Evolutionary conservation across 2,113 vertebrate genomes (phyloP).

Genomic region (Lepidothrix coronata): DNA sequence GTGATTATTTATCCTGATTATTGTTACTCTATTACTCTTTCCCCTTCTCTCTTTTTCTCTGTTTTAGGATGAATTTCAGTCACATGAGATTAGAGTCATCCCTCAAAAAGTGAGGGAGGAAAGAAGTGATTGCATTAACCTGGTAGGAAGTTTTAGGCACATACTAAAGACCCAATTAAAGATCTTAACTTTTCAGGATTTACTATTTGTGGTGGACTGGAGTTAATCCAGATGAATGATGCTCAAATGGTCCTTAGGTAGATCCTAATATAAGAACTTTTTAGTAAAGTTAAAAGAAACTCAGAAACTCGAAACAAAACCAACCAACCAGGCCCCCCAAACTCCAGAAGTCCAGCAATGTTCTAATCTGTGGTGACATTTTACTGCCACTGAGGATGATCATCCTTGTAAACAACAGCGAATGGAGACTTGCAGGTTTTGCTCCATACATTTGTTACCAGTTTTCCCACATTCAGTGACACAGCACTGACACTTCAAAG

Average conservation of each 20-base stretch:
- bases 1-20: background rate
- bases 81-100: background rate
- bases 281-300: background rate
- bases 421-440: background rate
- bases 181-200: background rate
- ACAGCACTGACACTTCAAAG: no score
- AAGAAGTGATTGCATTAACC: background rate
- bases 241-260: background rate
- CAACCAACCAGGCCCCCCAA: background rate
- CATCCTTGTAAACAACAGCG: background rate
- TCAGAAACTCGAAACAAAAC: background rate
- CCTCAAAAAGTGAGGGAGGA: background rate
- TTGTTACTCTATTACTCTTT: background rate
- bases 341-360: background rate
- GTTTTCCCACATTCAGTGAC: background rate
- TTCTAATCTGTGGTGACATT: background rate
- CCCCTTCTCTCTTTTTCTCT: background rate
- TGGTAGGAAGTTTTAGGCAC: background rate
- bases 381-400: background rate
- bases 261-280: background rate
- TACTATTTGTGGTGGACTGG: background rate
- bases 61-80: background rate
- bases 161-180: background rate
- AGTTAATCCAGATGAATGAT: background rate
- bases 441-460: background rate